Conservation (phyloP, 1,140 invertebrate genomes). For the Diachasmimorpha longicaudata region DNA sequence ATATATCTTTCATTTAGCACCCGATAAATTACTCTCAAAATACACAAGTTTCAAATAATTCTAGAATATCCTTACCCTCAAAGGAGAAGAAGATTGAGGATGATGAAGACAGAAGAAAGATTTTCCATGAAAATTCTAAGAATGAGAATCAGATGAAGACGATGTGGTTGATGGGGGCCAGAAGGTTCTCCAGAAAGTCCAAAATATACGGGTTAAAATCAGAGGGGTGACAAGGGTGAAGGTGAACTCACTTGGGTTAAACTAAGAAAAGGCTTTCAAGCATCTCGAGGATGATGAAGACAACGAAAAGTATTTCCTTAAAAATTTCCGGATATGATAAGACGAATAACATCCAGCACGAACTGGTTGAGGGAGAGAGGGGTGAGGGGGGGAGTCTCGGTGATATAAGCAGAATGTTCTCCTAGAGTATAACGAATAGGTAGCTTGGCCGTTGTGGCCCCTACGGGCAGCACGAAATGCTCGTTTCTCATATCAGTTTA, state of each 20-base stretch:
- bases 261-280: too few species aligned
- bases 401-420: conserved; percentile 44
- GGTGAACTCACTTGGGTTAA: too few species aligned
- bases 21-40: not conserved
- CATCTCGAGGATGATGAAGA: not conserved
- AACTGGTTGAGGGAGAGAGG: conserved; percentile 16
- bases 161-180: too few species aligned
- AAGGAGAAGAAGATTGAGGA: too few species aligned
- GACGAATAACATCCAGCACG: conserved; percentile 28
- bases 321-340: not conserved
- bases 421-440: conserved; percentile 52
- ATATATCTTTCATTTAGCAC: conserved; percentile 10
- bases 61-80: too few species aligned
- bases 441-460: conserved; percentile 45
- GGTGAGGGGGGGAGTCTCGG: conserved; percentile 29
- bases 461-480: conserved; percentile 58
- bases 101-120: too few species aligned
- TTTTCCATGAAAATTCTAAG: too few species aligned
- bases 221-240: too few species aligned
- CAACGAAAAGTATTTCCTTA: not conserved
- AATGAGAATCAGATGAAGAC: too few species aligned
- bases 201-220: too few species aligned
- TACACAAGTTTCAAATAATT: not conserved
- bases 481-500: conserved; percentile 63
- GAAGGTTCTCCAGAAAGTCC: too few species aligned